Evolutionary conservation across 1,140 invertebrate genomes (phyloP).

Genomic region (Bombus terrestris): DNA sequence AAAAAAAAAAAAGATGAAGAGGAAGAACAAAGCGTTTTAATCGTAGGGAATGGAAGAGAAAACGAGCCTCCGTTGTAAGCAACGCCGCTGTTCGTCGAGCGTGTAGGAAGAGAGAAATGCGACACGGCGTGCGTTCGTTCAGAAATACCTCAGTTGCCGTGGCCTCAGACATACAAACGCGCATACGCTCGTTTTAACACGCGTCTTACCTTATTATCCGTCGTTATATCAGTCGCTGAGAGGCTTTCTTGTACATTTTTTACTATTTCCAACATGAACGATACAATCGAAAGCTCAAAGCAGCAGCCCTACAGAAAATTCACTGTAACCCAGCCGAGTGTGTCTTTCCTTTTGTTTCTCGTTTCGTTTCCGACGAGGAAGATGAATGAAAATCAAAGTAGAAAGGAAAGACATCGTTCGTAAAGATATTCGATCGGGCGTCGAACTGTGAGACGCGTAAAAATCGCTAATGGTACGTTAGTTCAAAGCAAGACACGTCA

Average conservation of each 20-base stretch:
- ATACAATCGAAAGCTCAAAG: background rate
- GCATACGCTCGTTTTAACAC: background rate
- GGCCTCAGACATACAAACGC: slow-evolving; percentile 71
- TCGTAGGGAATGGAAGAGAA: slow-evolving; percentile 43
- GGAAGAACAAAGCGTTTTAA: slow-evolving; percentile 54
- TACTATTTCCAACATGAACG: background rate
- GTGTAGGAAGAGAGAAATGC: slow-evolving; percentile 45
- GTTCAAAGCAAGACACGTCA: slow-evolving; percentile 50
- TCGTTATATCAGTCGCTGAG: background rate
- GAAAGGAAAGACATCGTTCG: background rate
- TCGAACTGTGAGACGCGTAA: background rate
- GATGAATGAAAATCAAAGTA: background rate
- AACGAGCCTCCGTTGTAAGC: slow-evolving; percentile 61
- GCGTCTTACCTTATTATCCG: background rate
- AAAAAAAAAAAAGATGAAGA: slow-evolving; percentile 16
- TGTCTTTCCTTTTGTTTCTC: background rate
- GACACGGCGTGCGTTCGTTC: slow-evolving; percentile 71
- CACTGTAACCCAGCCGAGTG: background rate
- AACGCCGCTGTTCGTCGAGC: slow-evolving; percentile 57
- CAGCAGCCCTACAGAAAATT: background rate
- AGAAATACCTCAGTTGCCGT: slow-evolving; percentile 80
- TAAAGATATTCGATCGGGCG: background rate
- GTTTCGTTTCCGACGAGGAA: background rate
- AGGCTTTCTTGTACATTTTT: background rate
- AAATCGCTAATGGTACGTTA: slow-evolving; percentile 1